Evolutionary conservation across 1,140 invertebrate species (phyloP).

Genomic region (Delia radicum): DNA sequence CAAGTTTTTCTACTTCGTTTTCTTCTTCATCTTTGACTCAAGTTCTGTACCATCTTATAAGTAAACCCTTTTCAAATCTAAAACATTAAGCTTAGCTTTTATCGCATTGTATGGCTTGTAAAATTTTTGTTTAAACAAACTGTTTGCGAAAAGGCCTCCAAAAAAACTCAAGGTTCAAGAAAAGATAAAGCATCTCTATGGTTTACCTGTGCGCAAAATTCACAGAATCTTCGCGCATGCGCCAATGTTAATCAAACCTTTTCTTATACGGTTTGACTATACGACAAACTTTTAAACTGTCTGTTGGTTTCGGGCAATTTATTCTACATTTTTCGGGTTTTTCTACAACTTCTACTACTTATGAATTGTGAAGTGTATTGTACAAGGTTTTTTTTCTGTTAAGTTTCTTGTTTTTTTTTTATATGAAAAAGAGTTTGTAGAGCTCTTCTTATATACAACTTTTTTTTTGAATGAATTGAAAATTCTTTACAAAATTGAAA

Average conservation of each 20-base stretch:
- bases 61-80: too few species aligned
- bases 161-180: not conserved
- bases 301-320: not conserved
- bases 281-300: not conserved
- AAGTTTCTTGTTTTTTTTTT: not conserved
- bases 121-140: too few species aligned
- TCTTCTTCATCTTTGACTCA: too few species aligned
- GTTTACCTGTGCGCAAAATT: constrained; percentile 23
- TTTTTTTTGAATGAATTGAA: constrained; percentile 29
- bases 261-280: not conserved
- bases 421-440: constrained; percentile 1
- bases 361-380: constrained; percentile 14
- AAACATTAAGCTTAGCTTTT: too few species aligned
- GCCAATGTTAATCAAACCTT: constrained; percentile 16
- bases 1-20: too few species aligned
- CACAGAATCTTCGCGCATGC: constrained; percentile 20
- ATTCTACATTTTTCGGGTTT: not conserved
- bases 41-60: too few species aligned
- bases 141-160: too few species aligned
- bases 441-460: too few species aligned
- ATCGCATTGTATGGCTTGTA: too few species aligned
- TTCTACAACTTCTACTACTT: not conserved
- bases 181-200: not conserved
- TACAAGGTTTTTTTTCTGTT: not conserved
- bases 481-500: not conserved